Evolutionary conservation across 2,888 invertebrate genomes (phyloP).

Genomic region (Diachrysia chrysitis): DNA sequence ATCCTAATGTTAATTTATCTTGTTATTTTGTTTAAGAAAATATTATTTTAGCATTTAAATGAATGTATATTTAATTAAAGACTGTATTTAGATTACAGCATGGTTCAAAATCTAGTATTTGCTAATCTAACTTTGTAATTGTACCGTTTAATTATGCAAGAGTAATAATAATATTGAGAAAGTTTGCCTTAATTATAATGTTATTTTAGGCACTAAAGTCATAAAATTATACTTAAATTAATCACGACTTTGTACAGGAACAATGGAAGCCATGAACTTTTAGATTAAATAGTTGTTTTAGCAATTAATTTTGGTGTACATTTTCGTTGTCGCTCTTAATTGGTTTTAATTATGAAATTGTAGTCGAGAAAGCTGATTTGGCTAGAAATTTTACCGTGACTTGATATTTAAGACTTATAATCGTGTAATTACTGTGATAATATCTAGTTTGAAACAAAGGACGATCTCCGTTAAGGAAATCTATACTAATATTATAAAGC

Average conservation of each 20-base stretch:
- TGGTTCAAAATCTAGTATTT: no score
- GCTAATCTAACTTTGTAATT: neutral
- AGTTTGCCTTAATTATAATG: constrained; percentile 15
- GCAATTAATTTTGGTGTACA: constrained; percentile 26
- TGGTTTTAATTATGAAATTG: constrained; percentile 35
- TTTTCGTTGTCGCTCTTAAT: constrained; percentile 24
- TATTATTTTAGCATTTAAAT: no score
- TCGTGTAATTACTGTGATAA: neutral
- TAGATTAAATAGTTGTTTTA: constrained; percentile 38
- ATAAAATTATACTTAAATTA: constrained; percentile 15
- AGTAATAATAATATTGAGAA: constrained; percentile 21
- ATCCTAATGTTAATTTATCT: no score
- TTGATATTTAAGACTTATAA: neutral
- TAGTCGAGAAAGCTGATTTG: constrained; percentile 16
- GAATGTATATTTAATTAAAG: no score
- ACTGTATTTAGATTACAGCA: no score
- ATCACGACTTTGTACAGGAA: constrained; percentile 22
- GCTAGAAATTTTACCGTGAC: neutral
- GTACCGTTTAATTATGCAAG: constrained; percentile 7
- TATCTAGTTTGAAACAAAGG: neutral
- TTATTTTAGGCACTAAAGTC: constrained; percentile 14
- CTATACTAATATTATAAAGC: no score
- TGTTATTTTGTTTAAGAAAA: no score
- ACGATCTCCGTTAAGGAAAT: neutral
- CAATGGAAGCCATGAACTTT: constrained; percentile 21